Conservation (phyloP, 2,888 invertebrate species). For the Agriopis aurantiaria region DNA sequence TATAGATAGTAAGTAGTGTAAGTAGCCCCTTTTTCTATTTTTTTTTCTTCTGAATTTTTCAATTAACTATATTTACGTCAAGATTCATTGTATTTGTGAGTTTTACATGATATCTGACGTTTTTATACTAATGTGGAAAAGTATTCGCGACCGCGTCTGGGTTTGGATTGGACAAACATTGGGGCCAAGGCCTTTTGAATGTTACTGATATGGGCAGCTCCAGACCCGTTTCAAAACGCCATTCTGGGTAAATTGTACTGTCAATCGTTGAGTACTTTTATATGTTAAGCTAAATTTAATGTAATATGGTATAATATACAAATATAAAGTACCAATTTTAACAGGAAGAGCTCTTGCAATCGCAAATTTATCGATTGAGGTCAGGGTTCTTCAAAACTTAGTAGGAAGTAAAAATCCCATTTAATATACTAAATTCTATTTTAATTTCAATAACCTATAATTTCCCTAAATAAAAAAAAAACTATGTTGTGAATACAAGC, state of each 20-base stretch:
- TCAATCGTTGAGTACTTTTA: slow-evolving; percentile 5
- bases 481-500: too few relatives aligned
- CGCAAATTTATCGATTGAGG: background rate
- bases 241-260: slow-evolving; percentile 16
- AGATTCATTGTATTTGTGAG: background rate
- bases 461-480: too few relatives aligned
- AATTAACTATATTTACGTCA: background rate
- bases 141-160: slow-evolving; percentile 32
- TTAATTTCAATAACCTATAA: background rate
- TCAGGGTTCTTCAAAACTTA: background rate
- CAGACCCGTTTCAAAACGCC: slow-evolving; percentile 24
- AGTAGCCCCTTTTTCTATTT: too few relatives aligned
- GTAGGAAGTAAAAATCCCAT: background rate
- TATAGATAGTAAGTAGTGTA: too few relatives aligned
- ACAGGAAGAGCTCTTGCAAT: background rate
- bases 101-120: slow-evolving; percentile 4
- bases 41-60: too few relatives aligned
- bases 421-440: background rate
- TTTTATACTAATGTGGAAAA: slow-evolving; percentile 35
- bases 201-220: slow-evolving; percentile 22
- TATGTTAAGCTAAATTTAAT: background rate
- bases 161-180: slow-evolving; percentile 27
- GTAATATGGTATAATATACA: too few relatives aligned
- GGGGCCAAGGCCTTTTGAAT: slow-evolving; percentile 27
- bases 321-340: too few relatives aligned